Percentiles rank a stretch among this genome's conserved stretches.
Evolutionary conservation across 2,797 vertebrate genomes (phyloP).

Genomic region (Garrulus glandarius): DNA sequence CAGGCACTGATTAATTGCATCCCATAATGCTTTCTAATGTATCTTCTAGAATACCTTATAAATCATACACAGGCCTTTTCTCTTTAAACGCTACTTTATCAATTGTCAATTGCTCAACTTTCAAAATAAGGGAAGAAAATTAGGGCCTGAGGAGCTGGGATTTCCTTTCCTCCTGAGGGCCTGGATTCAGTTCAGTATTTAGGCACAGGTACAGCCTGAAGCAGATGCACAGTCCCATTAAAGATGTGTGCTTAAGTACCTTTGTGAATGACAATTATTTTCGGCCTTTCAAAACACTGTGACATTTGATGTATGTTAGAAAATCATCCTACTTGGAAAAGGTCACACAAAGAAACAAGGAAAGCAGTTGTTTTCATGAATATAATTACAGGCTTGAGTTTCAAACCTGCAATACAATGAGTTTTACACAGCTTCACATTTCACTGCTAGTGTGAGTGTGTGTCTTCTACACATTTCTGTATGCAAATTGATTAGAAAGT

Average conservation of each 20-base stretch:
- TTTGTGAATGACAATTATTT: not conserved
- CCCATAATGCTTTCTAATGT: not conserved
- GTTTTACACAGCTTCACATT: not conserved
- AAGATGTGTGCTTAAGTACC: not conserved
- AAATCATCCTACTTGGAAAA: not conserved
- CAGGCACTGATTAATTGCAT: constrained; percentile 7
- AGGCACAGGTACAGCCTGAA: not conserved
- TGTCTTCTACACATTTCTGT: not conserved
- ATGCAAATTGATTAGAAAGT: not conserved
- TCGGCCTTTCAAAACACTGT: not conserved
- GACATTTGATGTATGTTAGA: not conserved
- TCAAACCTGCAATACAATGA: not conserved
- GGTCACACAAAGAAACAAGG: not conserved
- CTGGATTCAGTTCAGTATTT: not conserved
- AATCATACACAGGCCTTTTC: not conserved
- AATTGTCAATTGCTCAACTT: not conserved
- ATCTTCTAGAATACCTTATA: constrained; percentile 23
- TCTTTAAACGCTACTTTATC: constrained; percentile 24
- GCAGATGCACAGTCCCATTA: accelerated
- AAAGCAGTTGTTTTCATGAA: not conserved
- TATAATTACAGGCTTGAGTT: not conserved
- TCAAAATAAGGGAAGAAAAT: constrained; percentile 5
- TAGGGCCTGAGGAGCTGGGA: not conserved
- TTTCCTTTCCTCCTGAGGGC: not conserved
- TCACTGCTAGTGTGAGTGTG: not conserved